Base-by-base conservation (phyloP, 1,140 invertebrate species). In the Trachelipus rathkii region DNA sequence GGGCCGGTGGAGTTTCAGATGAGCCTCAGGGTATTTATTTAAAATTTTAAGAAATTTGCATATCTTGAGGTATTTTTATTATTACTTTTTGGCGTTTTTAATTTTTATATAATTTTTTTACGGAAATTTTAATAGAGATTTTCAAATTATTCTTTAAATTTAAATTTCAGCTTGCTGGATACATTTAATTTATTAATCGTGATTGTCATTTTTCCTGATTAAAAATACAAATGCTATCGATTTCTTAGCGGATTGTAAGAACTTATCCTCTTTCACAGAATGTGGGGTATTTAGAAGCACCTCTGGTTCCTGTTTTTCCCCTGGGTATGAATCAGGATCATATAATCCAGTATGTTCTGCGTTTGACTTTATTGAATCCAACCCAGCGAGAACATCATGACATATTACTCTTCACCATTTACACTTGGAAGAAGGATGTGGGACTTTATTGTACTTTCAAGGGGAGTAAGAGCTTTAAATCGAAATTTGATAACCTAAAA, bases 301-400 rank as follows among this genome's bases (percentile, higher is more conserved):
- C 10, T 44, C 19, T 10, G 74, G 74, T 9, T 43, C 9, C 8
- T 6, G 71, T 8, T n/a, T 45, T 11, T 75, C 74, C 1, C 74
- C 74, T 44, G 74, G 74, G 13, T 69, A 68, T 19, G n/a, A 15
- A 44, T 15, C 21, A 9, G 74, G 74, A 15, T 19, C 43, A 24
- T 75, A 75, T 24, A 68, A 68, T 33, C 74, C 60, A 69, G 74
- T 45, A 23, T 75, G 44, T 44, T 70, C 13, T 75, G 74, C 43
- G 60, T 75, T 50, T 75, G 74, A 75, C 74, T 43, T 11, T 70
- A 11, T 13, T 11, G 4, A 69, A 70, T 69, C 74, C 21, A n/a
- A 68, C n/a, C 74, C 50, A 44, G 15, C 53, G 7, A 43, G 33
- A 44, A 44, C 74, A 0, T 75, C 4, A 44, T 75, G 4, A 53